Percentiles rank a stretch among this genome's conserved stretches.
Evolutionary conservation across 2,797 vertebrate species (phyloP).

Genomic region (Cuniculus paca): DNA sequence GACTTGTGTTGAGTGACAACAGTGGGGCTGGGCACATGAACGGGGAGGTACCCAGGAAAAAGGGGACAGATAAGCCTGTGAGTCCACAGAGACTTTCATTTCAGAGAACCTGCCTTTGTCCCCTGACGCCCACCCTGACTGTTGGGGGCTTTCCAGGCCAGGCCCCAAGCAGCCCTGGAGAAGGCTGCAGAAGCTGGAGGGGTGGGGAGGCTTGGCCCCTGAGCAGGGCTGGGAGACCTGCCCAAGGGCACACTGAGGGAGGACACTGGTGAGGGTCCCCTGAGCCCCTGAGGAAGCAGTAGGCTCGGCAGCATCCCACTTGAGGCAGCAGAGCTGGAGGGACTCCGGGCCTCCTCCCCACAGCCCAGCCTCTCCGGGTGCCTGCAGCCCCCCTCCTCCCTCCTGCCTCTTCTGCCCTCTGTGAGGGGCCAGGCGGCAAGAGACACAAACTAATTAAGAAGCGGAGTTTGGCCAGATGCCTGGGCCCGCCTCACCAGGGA

Average conservation of each 20-base stretch:
- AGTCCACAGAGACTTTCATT: neutral
- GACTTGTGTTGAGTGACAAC: neutral
- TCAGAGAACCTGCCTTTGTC: neutral
- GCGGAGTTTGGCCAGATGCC: conserved; percentile 81
- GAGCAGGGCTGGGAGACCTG: neutral
- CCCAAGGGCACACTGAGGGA: neutral
- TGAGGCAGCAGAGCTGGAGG: neutral
- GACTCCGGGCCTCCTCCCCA: neutral
- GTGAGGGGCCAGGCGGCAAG: conserved; percentile 69
- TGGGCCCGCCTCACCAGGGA: conserved; percentile 66
- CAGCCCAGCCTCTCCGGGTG: neutral
- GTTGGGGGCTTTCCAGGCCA: neutral
- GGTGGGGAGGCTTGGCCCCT: neutral
- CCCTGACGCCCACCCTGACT: neutral
- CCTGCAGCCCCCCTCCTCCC: neutral
- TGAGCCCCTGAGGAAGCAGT: neutral
- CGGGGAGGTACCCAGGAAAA: neutral
- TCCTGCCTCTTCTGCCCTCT: conserved; percentile 37
- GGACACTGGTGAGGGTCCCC: neutral
- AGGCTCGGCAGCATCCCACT: neutral
- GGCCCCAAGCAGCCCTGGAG: neutral
- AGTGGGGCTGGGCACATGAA: neutral
- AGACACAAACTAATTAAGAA: conserved; percentile 84
- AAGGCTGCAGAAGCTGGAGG: neutral
- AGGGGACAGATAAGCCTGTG: neutral